phyloP scores from a whole-genome alignment of 2,888 invertebrate species.

The Chelonus formosanus region DNA sequence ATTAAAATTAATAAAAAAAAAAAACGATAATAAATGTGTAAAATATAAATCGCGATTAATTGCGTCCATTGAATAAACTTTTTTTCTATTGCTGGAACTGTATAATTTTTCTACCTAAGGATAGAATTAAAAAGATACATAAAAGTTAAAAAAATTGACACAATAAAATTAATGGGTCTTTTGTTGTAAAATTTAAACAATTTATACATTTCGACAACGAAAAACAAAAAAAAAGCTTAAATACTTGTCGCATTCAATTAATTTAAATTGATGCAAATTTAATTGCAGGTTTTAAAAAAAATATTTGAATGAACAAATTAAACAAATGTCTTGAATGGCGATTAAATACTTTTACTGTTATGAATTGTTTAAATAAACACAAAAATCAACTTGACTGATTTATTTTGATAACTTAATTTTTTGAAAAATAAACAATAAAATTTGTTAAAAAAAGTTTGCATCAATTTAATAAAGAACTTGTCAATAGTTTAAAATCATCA shows the following conservation, averaged over 20 bases:
- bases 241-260: too few relatives aligned
- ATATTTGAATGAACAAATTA: neutral
- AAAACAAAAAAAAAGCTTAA: neutral
- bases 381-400: too few relatives aligned
- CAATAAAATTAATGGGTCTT: neutral
- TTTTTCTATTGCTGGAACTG: constrained; percentile 11
- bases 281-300: too few relatives aligned
- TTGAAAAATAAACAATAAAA: neutral
- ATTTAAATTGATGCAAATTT: too few relatives aligned
- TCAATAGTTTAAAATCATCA: too few relatives aligned
- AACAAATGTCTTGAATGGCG: neutral
- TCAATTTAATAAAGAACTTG: too few relatives aligned
- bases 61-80: constrained; percentile 31
- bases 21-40: neutral
- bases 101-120: constrained; percentile 16
- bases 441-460: too few relatives aligned
- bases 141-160: neutral
- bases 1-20: constrained; percentile 8
- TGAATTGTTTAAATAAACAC: too few relatives aligned
- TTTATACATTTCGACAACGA: constrained; percentile 23
- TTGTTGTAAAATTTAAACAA: neutral
- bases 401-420: neutral
- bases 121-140: neutral
- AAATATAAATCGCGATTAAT: constrained; percentile 8
- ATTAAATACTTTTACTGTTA: neutral